Evolutionary conservation across 2,888 invertebrate species (phyloP), one percentile per base, ranked within the genome.

Genomic region (Chironomus tentans): DNA sequence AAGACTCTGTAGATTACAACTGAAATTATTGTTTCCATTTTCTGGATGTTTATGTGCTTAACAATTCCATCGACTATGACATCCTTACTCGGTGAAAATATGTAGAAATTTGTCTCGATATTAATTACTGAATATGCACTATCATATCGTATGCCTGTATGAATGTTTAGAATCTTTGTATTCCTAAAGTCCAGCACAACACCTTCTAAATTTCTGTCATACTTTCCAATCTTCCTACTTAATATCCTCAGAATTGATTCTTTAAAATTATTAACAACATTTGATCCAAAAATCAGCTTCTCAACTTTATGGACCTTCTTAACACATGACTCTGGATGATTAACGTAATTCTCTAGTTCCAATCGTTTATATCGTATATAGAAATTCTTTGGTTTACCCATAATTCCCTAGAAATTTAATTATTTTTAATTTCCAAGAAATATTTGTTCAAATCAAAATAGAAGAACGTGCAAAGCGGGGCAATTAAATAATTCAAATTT

Each of bases 1-100:
- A 91, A 91, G 3, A 86, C 85, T 71, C 87, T 85, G 80, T 91
- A 89, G 1, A 90, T 87, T 71, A 90, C 84, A 61, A 88, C 87
- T 7, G 89, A 88, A 38, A 91, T 82, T 80, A 89, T 88, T 78
- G 85, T 84, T 65, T 84, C 81, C 72, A 85, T 85, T 76, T 84
- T 85, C 79, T 79, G 79, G 2, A 82, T 81, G n/a, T 65, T 74
- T 28, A 83, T 80, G 76, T 89, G 89, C 78, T 88, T 88, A 0
- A 91, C 88, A 62, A 86, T 81, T 13, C 89, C 90, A 79, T 84
- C 85, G 12, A 91, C 81, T 5, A 82, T 82, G 76, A 85, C 85
- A 0, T 87, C 89, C 56, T 87, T 80, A 78, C 82, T 79, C 47
- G 91, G 91, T 77, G 85, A 85, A 79, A 91, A 91, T 18, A 91